Conservation (phyloP, 2,113 vertebrate species). For the Brachyhypopomus gauderio region DNA sequence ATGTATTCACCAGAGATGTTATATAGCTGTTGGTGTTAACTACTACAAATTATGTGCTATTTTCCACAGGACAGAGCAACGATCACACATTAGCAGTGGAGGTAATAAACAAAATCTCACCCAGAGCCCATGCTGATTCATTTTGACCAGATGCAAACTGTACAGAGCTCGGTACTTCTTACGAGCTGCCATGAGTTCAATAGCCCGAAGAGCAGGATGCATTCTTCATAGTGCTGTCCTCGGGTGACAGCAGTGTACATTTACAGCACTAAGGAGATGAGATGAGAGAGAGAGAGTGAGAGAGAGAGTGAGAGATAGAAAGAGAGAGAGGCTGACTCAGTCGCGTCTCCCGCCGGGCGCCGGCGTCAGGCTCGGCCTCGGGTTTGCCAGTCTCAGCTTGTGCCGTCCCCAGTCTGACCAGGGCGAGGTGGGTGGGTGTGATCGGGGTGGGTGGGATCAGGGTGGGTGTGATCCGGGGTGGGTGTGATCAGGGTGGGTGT, state of each 20-base stretch:
- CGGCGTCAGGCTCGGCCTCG: conserved; percentile 29
- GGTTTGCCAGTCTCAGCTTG: conserved; percentile 15
- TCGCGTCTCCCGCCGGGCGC: conserved; percentile 36
- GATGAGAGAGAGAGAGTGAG: conserved; percentile 8
- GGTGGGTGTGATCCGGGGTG: too few relatives aligned
- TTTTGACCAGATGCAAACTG: not conserved
- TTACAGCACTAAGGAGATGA: conserved; percentile 10
- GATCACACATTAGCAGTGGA: not conserved
- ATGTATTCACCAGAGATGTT: too few relatives aligned
- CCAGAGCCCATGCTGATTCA: not conserved
- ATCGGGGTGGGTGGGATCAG: not conserved
- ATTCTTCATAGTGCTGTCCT: conserved; percentile 33
- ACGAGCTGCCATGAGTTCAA: conserved; percentile 17
- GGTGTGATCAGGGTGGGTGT: too few relatives aligned
- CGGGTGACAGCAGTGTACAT: conserved; percentile 38
- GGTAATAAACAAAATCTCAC: not conserved
- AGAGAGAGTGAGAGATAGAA: not conserved
- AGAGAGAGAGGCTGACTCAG: conserved; percentile 9
- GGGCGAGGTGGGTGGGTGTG: not conserved
- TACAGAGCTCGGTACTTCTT: too few relatives aligned
- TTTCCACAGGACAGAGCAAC: not conserved
- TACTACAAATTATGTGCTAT: not conserved
- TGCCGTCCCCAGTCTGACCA: not conserved
- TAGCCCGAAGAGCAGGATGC: not conserved
- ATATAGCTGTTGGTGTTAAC: too few relatives aligned